phyloP scores from a whole-genome alignment of 2,113 vertebrate species.

The Entelurus aequoreus region DNA sequence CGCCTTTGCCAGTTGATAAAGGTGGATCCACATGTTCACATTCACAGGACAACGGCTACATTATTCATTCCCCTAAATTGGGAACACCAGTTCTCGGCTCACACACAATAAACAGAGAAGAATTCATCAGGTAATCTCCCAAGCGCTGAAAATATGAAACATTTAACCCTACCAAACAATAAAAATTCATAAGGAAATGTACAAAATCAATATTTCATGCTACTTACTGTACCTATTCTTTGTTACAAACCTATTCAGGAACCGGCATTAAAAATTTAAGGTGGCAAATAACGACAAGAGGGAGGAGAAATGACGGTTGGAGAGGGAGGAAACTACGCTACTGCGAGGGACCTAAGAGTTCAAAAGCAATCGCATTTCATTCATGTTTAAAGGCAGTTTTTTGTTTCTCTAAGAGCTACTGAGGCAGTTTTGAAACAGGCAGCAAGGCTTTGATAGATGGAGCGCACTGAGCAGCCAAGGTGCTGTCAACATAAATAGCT shows the following conservation, averaged over 20 bases:
- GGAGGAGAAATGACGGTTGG: slow-evolving; percentile 32
- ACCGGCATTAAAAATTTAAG: slow-evolving; percentile 95
- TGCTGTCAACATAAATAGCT: slow-evolving; percentile 77
- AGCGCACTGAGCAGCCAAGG: slow-evolving; percentile 62
- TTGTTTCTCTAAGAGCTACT: slow-evolving; percentile 72
- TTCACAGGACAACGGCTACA: slow-evolving; percentile 47
- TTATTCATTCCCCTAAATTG: slow-evolving; percentile 71
- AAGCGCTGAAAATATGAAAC: slow-evolving; percentile 90
- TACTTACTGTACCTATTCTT: slow-evolving; percentile 93
- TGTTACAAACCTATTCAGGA: slow-evolving; percentile 96
- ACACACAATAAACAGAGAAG: slow-evolving; percentile 68
- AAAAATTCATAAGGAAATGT: slow-evolving; percentile 98
- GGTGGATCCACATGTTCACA: slow-evolving; percentile 18
- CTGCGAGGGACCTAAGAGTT: slow-evolving; percentile 77
- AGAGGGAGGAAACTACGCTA: slow-evolving; percentile 39
- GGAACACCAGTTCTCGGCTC: slow-evolving; percentile 65
- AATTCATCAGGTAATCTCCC: slow-evolving; percentile 81
- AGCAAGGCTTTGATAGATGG: slow-evolving; percentile 73
- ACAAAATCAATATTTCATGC: slow-evolving; percentile 99
- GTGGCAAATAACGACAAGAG: slow-evolving; percentile 57
- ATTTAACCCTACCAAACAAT: slow-evolving; percentile 94
- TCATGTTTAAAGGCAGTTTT: slow-evolving; percentile 80
- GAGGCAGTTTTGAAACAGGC: slow-evolving; percentile 68
- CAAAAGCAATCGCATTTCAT: slow-evolving; percentile 85
- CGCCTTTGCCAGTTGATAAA: slow-evolving; percentile 27